Conservation (phyloP, 2,113 vertebrate genomes). For the Paradoxurus hermaphroditus region DNA sequence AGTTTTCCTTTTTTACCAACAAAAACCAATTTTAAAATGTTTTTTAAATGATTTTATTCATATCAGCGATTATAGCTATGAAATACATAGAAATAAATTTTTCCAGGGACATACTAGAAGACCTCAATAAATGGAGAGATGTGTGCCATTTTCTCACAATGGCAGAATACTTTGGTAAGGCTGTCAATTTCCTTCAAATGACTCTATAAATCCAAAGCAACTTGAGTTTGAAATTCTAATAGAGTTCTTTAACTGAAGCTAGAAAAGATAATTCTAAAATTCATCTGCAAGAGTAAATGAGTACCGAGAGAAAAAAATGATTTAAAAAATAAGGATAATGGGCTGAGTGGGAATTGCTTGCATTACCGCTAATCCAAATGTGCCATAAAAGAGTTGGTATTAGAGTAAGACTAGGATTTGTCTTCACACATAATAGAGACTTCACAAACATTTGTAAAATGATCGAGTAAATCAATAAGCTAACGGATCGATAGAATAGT, state of each 20-base stretch:
- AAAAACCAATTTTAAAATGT: slow-evolving; percentile 10
- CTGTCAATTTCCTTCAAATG: background rate
- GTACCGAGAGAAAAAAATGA: background rate
- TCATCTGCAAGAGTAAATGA: slow-evolving; percentile 23
- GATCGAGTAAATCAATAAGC: background rate
- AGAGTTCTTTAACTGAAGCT: background rate
- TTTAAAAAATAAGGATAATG: background rate
- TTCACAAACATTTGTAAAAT: background rate
- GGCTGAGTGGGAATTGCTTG: background rate
- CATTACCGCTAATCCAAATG: background rate
- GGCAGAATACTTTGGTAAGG: background rate
- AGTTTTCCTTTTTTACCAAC: background rate
- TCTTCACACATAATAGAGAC: background rate
- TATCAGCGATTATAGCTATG: background rate
- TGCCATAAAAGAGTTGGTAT: background rate
- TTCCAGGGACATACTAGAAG: background rate
- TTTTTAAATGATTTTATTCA: background rate
- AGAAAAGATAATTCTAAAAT: slow-evolving; percentile 22
- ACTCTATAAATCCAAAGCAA: background rate
- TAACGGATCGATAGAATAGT: background rate
- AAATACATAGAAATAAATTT: background rate
- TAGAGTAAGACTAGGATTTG: background rate
- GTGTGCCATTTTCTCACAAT: background rate
- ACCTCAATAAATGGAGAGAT: background rate
- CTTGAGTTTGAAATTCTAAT: background rate